A percentile compares a stretch with the other conserved stretches of the same genome.
Conservation (phyloP, 1,140 invertebrate species). For the Drosophila busckii region DNA sequence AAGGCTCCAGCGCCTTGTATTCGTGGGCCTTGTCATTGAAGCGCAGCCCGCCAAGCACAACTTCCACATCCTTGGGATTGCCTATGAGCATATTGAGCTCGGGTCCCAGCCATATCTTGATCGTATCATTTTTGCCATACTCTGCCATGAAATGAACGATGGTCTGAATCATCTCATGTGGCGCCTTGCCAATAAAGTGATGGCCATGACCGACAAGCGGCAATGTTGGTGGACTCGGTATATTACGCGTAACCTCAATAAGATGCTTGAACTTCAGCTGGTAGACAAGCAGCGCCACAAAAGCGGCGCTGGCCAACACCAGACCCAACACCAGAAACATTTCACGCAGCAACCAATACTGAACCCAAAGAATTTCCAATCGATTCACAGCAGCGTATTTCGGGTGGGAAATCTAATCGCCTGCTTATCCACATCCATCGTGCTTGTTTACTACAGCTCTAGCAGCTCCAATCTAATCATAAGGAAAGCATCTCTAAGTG, state of each 20-base stretch:
- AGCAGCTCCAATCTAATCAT: slow-evolving; percentile 31
- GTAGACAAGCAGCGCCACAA: slow-evolving; percentile 48
- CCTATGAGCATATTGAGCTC: slow-evolving; percentile 59
- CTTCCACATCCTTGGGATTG: slow-evolving; percentile 64
- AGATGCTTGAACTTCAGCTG: slow-evolving; percentile 60
- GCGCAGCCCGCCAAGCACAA: slow-evolving; percentile 46
- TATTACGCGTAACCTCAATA: slow-evolving; percentile 54
- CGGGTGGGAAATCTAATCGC: slow-evolving; percentile 12
- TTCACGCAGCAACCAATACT: background rate
- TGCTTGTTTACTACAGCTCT: no score
- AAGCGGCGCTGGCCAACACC: slow-evolving; percentile 41
- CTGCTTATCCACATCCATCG: slow-evolving; percentile 18
- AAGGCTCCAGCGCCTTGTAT: slow-evolving; percentile 86
- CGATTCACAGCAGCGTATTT: background rate
- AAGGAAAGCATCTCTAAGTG: slow-evolving; percentile 18
- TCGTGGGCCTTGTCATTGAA: slow-evolving; percentile 72
- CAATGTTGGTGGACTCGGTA: slow-evolving; percentile 51
- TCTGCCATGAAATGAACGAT: slow-evolving; percentile 28
- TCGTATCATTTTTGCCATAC: slow-evolving; percentile 79
- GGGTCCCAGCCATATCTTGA: slow-evolving; percentile 69
- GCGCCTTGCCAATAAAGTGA: slow-evolving; percentile 53
- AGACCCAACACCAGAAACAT: slow-evolving; percentile 52
- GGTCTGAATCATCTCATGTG: slow-evolving; percentile 35
- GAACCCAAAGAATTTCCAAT: background rate
- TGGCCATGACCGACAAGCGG: slow-evolving; percentile 66